Base-by-base conservation (phyloP, 2,113 vertebrate species). In the Pyxicephalus adspersus region DNA sequence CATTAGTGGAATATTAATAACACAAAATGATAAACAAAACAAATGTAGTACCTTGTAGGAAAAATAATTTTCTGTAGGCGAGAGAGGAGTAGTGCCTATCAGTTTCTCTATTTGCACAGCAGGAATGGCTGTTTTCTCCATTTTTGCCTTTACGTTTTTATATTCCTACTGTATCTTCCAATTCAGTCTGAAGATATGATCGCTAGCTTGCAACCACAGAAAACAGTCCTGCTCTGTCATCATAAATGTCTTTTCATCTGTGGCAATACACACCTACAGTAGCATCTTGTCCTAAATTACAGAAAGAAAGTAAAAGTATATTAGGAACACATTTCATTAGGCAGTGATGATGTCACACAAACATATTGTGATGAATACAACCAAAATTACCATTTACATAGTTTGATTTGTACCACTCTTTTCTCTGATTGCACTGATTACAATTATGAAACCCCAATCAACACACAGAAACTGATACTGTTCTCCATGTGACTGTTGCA, bases 31-130 rank as follows among this genome's bases (percentile, higher is more conserved):
- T 45, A 9, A 45, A 8, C 3, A 45, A 45, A 13, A 0, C 38
- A 60, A 60, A 60, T 20, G 57, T 20, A 22, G 34, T 90, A 91
- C 93, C 92, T 92, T 94, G 85, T 94, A 94, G 51, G 92, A 94
- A 87, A 92, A 93, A 85, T 90, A 85, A 4, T 83, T 86, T 4
- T 89, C 87, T 23, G 86, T 84, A 65, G 90, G 77, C 6, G 83
- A 60, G 0, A 85, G 60, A 5, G 86, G 83, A 0, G 91, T 91
- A 0, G 90, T 88, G 63, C 89, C n/a, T 0, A 55, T 83, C 1
- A 93, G 81, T 5, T 88, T 89, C 84, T 89, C 89, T 0, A 93
- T 85, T 31, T 90, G 91, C 65, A 92, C 76, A 0, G 72, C 75
- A 0, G 84, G 65, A 0, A 78, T 7, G 23, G 51, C 88, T n/a